Evolutionary conservation across 2,113 vertebrate genomes (phyloP), one percentile per base, ranked within the genome.

Genomic region (Phocoena phocoena): DNA sequence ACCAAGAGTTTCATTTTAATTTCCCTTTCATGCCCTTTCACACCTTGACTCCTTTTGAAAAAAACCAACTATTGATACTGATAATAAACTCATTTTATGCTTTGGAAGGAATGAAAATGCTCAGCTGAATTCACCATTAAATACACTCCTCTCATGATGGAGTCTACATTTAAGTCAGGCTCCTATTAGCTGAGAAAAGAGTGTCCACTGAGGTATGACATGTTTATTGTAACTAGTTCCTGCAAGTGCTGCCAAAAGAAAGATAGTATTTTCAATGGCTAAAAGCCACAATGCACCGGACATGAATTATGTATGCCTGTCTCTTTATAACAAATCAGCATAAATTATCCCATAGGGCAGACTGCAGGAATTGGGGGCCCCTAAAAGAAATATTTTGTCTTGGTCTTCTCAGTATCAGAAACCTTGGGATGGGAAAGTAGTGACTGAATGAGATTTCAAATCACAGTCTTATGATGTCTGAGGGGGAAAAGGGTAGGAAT

Each of bases 261-360:
- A 97, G 95, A 98, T 9, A 96, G 14, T 97, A 93, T 97, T 98
- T 98, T 97, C 94, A 98, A 80, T 96, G 97, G 77, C 73, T 38
- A 81, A 58, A 96, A 97, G 47, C 97, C 62, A 13, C 97, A 98
- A 90, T 94, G 28, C 60, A 47, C 97, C 95, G 47, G 90, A 55
- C 47, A 96, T 98, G 93, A 98, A 98, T 98, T 98, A 98, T 98
- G 97, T 53, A 92, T 97, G 95, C 77, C 70, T 87, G 95, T 97
- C 95, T 95, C 90, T 74, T 98, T 93, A 98, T 97, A 97, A 47
- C 28, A 97, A 98, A 68, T 92, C 88, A 97, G 65, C 76, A 98
- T 93, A 95, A 97, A 97, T 97, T 97, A 97, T 96, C 91, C 96
- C 96, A 95, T 23, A 94, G 86, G 90, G 70, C 80, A 96, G 83